A percentile compares a stretch with the other conserved stretches of the same genome.
phyloP scores from a whole-genome alignment of 2,888 invertebrate genomes.

The Andricus quercusramuli region DNA sequence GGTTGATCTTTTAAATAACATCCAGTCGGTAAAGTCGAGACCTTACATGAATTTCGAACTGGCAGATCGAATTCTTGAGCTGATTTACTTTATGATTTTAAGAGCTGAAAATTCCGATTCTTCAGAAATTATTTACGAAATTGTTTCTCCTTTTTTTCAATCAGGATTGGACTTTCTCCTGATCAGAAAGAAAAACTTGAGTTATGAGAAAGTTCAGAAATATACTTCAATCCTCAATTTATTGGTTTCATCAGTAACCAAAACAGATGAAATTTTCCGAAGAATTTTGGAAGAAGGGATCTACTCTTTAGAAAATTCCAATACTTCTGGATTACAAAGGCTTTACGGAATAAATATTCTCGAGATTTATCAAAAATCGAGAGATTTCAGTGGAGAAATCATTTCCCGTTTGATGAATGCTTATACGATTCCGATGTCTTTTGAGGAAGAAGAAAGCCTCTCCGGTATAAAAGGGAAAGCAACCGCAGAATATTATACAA shows the following conservation, averaged over 20 bases:
- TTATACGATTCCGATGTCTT: constrained; percentile 18
- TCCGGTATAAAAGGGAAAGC: constrained; percentile 59
- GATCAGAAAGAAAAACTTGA: constrained; percentile 52
- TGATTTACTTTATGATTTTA: constrained; percentile 51
- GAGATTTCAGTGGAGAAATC: constrained; percentile 2
- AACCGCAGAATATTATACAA: constrained; percentile 60
- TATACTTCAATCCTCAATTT: constrained; percentile 46
- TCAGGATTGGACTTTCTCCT: constrained; percentile 56
- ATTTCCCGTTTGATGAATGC: constrained; percentile 43
- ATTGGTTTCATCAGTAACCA: neutral
- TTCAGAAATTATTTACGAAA: constrained; percentile 29
- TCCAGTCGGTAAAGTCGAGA: constrained; percentile 52
- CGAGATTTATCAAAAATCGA: constrained; percentile 47
- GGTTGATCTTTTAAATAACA: constrained; percentile 50
- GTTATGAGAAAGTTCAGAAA: constrained; percentile 53
- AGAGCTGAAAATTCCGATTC: constrained; percentile 49
- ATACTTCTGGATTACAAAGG: constrained; percentile 48
- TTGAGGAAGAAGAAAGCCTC: neutral
- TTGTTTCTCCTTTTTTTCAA: constrained; percentile 50
- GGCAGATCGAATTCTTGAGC: constrained; percentile 56
- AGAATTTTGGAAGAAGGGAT: neutral
- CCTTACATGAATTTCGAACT: constrained; percentile 63
- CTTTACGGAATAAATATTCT: constrained; percentile 60
- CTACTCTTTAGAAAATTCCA: constrained; percentile 45
- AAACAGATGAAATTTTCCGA: neutral